Evolutionary conservation across 2,888 invertebrate species (phyloP).

Genomic region (Lithodes maja): DNA sequence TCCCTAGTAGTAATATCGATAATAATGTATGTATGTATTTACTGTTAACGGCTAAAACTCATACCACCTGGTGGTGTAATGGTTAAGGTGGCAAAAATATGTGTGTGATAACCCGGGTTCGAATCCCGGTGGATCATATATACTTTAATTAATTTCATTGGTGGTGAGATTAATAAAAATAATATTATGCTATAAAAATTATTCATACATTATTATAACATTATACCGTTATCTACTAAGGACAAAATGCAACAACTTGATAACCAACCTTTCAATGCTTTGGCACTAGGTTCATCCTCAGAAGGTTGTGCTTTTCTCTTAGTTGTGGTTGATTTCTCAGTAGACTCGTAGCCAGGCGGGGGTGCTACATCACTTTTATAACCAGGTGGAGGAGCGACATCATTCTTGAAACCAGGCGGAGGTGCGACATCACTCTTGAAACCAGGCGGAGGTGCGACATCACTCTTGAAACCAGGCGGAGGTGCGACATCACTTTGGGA

Average conservation of each 20-base stretch:
- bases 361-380: conserved; percentile 18
- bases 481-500: background rate
- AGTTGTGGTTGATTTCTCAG: conserved; percentile 11
- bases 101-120: too few relatives aligned
- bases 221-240: background rate
- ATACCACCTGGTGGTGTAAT: too few relatives aligned
- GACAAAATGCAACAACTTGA: background rate
- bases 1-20: too few relatives aligned
- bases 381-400: conserved; percentile 53
- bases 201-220: too few relatives aligned
- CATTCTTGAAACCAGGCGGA: conserved; percentile 25
- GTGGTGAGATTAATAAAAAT: too few relatives aligned
- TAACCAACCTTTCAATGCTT: conserved; percentile 58
- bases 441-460: conserved; percentile 40
- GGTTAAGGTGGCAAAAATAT: too few relatives aligned
- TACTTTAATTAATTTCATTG: too few relatives aligned
- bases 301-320: conserved; percentile 32
- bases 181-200: too few relatives aligned
- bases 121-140: too few relatives aligned
- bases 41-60: too few relatives aligned
- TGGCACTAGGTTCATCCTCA: conserved; percentile 51
- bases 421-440: conserved; percentile 35
- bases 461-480: background rate
- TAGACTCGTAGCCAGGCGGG: conserved; percentile 50
- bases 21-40: too few relatives aligned